Conservation (phyloP, 1,140 invertebrate genomes). For the Drosophila biarmipes region DNA sequence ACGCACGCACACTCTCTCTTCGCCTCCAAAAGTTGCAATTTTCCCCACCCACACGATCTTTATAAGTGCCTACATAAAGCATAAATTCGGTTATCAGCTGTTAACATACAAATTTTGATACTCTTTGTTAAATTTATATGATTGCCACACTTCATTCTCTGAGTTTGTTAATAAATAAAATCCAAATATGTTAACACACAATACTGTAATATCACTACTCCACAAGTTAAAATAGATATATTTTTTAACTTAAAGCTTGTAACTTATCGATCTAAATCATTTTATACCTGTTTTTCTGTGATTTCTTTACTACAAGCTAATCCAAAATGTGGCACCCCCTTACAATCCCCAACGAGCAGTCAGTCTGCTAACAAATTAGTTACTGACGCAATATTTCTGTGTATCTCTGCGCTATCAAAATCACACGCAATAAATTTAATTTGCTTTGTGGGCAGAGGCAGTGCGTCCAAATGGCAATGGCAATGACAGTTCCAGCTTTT, state of each 20-base stretch:
- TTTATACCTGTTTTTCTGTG: constrained; percentile 3
- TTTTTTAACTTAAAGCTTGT: too few relatives aligned
- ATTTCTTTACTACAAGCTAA: not conserved
- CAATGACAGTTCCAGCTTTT: constrained; percentile 32
- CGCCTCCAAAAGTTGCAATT: constrained; percentile 52
- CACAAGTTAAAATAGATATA: too few relatives aligned
- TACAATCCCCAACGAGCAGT: constrained; percentile 39
- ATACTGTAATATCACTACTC: too few relatives aligned
- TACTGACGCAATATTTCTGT: constrained; percentile 79
- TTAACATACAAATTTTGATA: not conserved
- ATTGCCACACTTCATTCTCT: not conserved
- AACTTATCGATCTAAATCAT: not conserved
- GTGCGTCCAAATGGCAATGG: constrained; percentile 27
- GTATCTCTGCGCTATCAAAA: constrained; percentile 75
- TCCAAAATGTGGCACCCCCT: constrained; percentile 23
- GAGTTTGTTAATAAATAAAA: not conserved
- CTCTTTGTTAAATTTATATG: not conserved
- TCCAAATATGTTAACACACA: too few relatives aligned
- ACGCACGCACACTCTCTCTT: constrained; percentile 16
- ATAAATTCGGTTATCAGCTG: not conserved
- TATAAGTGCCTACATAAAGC: constrained; percentile 10
- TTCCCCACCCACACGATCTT: constrained; percentile 48
- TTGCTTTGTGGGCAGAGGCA: constrained; percentile 42
- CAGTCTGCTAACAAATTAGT: constrained; percentile 73
- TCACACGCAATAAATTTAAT: constrained; percentile 82